phyloP scores from a whole-genome alignment of 1,140 invertebrate genomes.

The Pissodes strobi region DNA sequence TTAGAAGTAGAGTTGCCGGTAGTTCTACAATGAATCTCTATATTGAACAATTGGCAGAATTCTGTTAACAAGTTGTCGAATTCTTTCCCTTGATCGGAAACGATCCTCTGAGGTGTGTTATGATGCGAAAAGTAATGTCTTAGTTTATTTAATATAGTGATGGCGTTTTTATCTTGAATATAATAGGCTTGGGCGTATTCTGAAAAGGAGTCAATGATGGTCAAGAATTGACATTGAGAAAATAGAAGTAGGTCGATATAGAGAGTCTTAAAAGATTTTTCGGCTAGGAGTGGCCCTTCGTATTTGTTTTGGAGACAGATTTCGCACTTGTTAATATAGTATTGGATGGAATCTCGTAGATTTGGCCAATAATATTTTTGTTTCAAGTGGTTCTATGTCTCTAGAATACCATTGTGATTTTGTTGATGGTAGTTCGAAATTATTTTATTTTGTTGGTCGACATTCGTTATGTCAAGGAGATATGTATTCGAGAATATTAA shows the following conservation, averaged over 20 bases:
- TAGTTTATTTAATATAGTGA: slow-evolving; percentile 9
- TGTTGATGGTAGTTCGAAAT: slow-evolving; percentile 20
- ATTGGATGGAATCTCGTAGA: slow-evolving; percentile 12
- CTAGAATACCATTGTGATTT: slow-evolving; percentile 31
- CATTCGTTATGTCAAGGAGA: slow-evolving; percentile 3
- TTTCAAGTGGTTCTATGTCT: slow-evolving; percentile 33
- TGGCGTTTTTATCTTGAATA: too few relatives aligned
- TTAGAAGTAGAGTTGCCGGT: slow-evolving; percentile 30
- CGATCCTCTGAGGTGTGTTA: slow-evolving; percentile 23
- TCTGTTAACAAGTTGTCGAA: slow-evolving; percentile 39
- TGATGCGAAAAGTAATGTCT: too few relatives aligned
- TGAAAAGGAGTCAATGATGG: too few relatives aligned
- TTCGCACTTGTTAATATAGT: slow-evolving; percentile 35
- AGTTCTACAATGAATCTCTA: slow-evolving; percentile 35
- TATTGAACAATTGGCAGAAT: slow-evolving; percentile 36
- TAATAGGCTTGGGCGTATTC: too few relatives aligned
- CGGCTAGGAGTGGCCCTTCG: slow-evolving; percentile 31
- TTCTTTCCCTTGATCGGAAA: slow-evolving; percentile 35
- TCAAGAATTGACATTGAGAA: slow-evolving; percentile 44
- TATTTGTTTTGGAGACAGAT: slow-evolving; percentile 34
- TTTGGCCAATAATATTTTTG: slow-evolving; percentile 36
- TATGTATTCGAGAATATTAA: not conserved
- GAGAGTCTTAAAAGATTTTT: too few relatives aligned
- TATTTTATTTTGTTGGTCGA: slow-evolving; percentile 12
- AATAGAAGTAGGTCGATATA: too few relatives aligned